These are phyloP conservation scores for Cabera pusaria DNA, from an alignment of 2,888 invertebrate species.

Conservation along the genomic window DNA sequence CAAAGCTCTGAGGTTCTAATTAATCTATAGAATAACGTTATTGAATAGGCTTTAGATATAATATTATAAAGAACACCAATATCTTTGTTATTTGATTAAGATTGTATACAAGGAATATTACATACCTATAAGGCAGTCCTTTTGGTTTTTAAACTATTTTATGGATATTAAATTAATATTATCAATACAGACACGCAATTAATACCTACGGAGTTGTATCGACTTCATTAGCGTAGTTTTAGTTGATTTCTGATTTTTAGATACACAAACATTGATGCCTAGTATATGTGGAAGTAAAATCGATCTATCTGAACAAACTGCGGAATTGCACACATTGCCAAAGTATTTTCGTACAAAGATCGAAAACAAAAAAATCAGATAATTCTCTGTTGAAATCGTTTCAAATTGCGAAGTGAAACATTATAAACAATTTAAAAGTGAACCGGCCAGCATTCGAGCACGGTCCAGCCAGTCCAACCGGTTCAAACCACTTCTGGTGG, in stretches of 20 bases:
- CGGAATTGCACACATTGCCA: slow-evolving; percentile 13
- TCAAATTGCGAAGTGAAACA: slow-evolving; percentile 61
- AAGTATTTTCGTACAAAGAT: slow-evolving; percentile 19
- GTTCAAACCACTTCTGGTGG: slow-evolving; percentile 74
- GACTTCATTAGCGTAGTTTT: no score
- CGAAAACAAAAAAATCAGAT: slow-evolving; percentile 16
- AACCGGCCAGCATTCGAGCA: slow-evolving; percentile 60
- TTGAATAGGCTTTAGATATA: no score
- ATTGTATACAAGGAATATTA: no score
- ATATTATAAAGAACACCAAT: no score
- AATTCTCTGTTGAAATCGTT: slow-evolving; percentile 38
- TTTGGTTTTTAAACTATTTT: no score
- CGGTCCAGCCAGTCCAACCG: slow-evolving; percentile 69
- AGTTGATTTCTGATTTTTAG: no score
- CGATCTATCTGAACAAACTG: not conserved
- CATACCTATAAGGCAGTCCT: no score
- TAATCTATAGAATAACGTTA: slow-evolving; percentile 2
- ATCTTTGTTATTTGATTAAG: no score
- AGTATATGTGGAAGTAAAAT: not conserved
- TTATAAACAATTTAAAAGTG: slow-evolving; percentile 61
- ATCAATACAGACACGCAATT: no score
- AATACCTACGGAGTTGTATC: no score
- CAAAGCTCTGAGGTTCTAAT: slow-evolving; percentile 1
- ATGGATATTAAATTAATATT: no score
- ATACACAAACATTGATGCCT: no score